phyloP scores from a whole-genome alignment of 2,888 invertebrate genomes.

The Zelleria hepariella region DNA sequence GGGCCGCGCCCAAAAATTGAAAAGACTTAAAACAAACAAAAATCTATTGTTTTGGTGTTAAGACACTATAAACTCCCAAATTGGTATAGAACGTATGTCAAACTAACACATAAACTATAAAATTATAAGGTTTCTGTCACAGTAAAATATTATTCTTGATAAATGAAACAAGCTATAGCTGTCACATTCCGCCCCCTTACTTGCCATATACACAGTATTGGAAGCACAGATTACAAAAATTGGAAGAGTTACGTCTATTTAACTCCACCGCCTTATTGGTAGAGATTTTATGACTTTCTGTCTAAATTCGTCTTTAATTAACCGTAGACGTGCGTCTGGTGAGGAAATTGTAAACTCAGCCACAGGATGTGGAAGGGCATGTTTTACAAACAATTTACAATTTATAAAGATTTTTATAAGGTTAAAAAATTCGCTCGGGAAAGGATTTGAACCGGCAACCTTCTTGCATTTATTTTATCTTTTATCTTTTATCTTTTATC shows the following conservation, averaged over 20 bases:
- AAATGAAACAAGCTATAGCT: background rate
- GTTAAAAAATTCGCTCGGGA: no score
- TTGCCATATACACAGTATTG: background rate
- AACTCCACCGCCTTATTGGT: background rate
- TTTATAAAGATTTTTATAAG: no score
- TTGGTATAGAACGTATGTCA: background rate
- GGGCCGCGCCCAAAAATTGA: background rate
- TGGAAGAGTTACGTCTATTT: no score
- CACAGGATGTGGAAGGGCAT: slow-evolving; percentile 1
- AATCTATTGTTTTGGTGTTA: background rate
- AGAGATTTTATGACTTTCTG: background rate
- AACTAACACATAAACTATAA: background rate
- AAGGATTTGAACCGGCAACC: no score
- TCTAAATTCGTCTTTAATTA: background rate
- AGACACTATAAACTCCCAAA: background rate
- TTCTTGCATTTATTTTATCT: background rate
- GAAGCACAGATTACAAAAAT: no score
- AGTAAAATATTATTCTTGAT: background rate
- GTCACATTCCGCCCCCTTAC: background rate
- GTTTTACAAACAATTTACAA: background rate
- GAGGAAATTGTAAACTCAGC: background rate
- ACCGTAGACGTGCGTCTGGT: background rate
- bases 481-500: no score
- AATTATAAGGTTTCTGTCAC: background rate
- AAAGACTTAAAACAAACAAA: background rate